Evolutionary conservation across 2,113 vertebrate genomes (phyloP).

Genomic region (Spea multiplicata): DNA sequence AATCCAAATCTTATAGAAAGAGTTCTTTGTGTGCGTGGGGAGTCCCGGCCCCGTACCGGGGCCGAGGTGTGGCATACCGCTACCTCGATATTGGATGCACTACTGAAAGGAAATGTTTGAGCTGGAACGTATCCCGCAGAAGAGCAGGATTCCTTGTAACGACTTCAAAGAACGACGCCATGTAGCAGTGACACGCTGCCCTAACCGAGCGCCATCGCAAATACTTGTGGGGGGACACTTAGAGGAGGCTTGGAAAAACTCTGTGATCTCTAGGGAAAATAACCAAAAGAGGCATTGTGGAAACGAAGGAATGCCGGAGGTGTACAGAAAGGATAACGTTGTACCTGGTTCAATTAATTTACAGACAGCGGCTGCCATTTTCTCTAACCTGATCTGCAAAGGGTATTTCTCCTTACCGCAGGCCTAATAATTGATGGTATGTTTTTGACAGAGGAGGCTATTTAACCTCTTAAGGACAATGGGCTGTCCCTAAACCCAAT

Average conservation of each 20-base stretch:
- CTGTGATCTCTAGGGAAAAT: slow-evolving; percentile 10
- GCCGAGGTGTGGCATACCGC: slow-evolving; percentile 1
- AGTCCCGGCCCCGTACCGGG: not conserved
- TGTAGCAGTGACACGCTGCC: slow-evolving; percentile 7
- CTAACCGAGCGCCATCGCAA: not conserved
- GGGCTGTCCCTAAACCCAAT: too few species aligned
- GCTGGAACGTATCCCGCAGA: slow-evolving; percentile 13
- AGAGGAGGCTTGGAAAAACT: not conserved
- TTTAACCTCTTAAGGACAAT: too few species aligned
- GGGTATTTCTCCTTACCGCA: too few species aligned
- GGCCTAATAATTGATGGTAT: too few species aligned
- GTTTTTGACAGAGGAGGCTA: too few species aligned
- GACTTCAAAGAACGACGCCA: slow-evolving; percentile 17
- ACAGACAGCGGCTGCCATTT: too few species aligned
- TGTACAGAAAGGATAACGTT: not conserved
- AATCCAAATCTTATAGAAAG: not conserved
- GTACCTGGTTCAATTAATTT: too few species aligned
- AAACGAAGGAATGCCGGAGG: not conserved
- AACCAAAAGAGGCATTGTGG: not conserved
- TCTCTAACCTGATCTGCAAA: too few species aligned
- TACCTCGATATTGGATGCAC: slow-evolving; percentile 12
- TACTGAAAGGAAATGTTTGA: slow-evolving; percentile 24
- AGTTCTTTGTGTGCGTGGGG: slow-evolving; percentile 2
- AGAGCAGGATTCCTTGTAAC: not conserved
- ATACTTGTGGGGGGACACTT: not conserved